Evolutionary conservation across 1,140 invertebrate genomes (phyloP), one percentile per base, ranked within the genome.

Genomic region (Drosophila miranda): DNA sequence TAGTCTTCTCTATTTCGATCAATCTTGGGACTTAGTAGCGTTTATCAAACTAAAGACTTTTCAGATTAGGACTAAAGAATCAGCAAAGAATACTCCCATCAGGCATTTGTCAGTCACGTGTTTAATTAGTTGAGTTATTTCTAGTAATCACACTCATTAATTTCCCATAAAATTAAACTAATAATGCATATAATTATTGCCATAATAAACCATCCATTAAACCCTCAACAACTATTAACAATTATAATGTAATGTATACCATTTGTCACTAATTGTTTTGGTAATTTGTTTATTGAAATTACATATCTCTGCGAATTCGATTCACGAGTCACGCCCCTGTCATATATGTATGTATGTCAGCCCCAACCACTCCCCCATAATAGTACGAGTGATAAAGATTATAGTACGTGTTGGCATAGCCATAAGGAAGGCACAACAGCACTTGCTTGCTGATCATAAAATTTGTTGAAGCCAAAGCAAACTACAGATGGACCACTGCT

Each of bases 391-490:
- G 4, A 11, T 50, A 34, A 50, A 21, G 50, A 68, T 68, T 49
- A 42, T n/a, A 48, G 43, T 41, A 55, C 64, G 62, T 67, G 64
- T 34, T 67, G 48, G 14, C 21, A 67, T 42, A 67, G 55, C 30
- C 50, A 68, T 68, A 55, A 48, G 49, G 42, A 42, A 48, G 50
- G 41, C 11, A 43, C 8, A 26, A 26, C 43, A 28, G 21, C 64
- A 67, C 30, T 55, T 68, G 62, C 43, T 54, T 67, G 62, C 43
- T 46, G 64, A 68, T 68, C 64, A 55, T 68, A 68, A 68, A 68
- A 67, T 49, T 45, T 23, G 58, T n/a, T 26, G 11, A 34, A 11
- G 13, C 45, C 26, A 8, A 8, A 7, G 8, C 34, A 4, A 66
- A 26, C 34, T 38, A 13, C 34, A 38, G 13, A 41, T 26, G 34